Base-by-base conservation (phyloP, 2,113 vertebrate genomes). In the Laterallus jamaicensis region DNA sequence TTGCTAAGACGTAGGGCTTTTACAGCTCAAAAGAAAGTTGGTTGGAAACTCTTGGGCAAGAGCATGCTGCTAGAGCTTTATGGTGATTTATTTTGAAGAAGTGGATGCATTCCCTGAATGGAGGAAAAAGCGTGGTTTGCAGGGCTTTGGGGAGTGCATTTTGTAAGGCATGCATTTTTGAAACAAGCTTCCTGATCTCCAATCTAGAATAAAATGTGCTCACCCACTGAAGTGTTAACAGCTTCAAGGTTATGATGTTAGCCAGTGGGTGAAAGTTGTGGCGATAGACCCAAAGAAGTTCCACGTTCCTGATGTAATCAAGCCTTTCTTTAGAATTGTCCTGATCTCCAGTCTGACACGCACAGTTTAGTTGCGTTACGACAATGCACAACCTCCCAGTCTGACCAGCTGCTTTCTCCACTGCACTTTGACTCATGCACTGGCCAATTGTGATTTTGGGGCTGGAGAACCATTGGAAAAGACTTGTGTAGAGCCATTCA, bases 21-120 rank as follows among this genome's bases (percentile, higher is more conserved):
- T 62, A 87, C 58, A 94, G 70, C 83, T 79, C 77, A 35, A 39
- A 85, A 74, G 58, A 76, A 59, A 88, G 55, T 6, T 42, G 70
- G 12, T 78, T 82, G 75, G 93, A 96, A 90, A 32, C 66, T 86
- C 15, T 44, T 94, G 83, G 50, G 83, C 14, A 40, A 91, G 90
- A 97, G 93, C 97, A 97, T 97, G 97, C 94, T 97, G 94, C 86
- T 94, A 29, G 82, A 97, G 86, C 54, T 66, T 89, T 90, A 44
- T 37, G 56, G 79, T 84, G 54, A 12, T 90, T 96, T 75, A 22
- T 92, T 94, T 93, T 90, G 67, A 90, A 92, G 93, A 91, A 86
- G 42, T 9, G 67, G 26, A 86, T 94, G 84, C 74, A 49, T 93
- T 96, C 96, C 75, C 67, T 92, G 60, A 94, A 85, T 88, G 90